These are phyloP conservation scores for Drosophila parthenogenetica DNA, from an alignment of 2,888 invertebrate genomes.

Conservation along the genomic window DNA sequence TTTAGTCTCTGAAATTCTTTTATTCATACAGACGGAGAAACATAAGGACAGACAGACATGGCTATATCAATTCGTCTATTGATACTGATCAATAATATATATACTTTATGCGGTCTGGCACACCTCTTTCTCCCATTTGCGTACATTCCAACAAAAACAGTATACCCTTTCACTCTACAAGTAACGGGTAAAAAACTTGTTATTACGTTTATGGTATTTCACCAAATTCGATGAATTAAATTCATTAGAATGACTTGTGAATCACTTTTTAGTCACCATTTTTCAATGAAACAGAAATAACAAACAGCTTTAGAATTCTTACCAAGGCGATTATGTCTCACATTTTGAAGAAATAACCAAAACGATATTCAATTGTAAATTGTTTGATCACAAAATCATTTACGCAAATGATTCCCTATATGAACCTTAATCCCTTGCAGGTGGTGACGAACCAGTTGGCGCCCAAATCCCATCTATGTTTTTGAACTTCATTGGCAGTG, in stretches of 20 bases:
- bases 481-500: constrained; percentile 93
- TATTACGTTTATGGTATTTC: constrained; percentile 50
- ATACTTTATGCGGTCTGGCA: too few relatives aligned
- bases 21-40: too few relatives aligned
- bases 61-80: too few relatives aligned
- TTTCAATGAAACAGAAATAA: too few relatives aligned
- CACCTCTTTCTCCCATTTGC: too few relatives aligned
- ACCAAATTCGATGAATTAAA: constrained; percentile 11
- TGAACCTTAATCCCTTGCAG: constrained; percentile 83
- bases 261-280: constrained; percentile 1
- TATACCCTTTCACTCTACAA: too few relatives aligned
- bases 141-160: too few relatives aligned
- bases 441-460: constrained; percentile 94
- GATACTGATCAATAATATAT: too few relatives aligned
- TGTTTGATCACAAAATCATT: background rate
- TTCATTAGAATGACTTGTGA: constrained; percentile 12
- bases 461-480: constrained; percentile 96
- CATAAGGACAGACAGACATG: too few relatives aligned
- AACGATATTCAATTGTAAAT: background rate
- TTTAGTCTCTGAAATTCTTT: too few relatives aligned
- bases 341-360: background rate
- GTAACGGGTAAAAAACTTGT: background rate
- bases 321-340: background rate
- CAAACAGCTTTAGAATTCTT: too few relatives aligned
- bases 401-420: background rate